phyloP scores from a whole-genome alignment of 2,888 invertebrate genomes.

The Caenorhabditis parvicauda region DNA sequence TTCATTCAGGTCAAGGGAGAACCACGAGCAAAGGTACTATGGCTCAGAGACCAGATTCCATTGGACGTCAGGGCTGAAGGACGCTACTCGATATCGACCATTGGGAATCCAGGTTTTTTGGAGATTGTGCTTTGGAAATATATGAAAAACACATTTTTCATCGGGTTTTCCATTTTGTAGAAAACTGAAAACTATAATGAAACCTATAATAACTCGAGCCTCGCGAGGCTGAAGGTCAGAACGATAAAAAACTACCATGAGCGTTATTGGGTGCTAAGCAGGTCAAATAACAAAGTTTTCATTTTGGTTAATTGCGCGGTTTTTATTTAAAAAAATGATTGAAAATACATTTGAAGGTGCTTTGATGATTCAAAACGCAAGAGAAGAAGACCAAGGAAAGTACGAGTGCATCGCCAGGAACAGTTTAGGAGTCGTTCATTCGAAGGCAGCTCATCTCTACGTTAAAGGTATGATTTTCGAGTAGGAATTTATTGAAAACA shows the following conservation, averaged over 20 bases:
- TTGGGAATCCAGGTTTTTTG: constrained; percentile 75
- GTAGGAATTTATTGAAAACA: too few relatives aligned
- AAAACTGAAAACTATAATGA: neutral
- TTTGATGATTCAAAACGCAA: constrained; percentile 62
- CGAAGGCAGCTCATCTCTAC: constrained; percentile 66
- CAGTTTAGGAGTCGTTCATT: constrained; percentile 65
- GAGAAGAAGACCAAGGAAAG: constrained; percentile 66
- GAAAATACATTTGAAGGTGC: constrained; percentile 36
- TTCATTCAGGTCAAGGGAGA: constrained; percentile 36
- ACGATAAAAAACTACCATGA: too few relatives aligned
- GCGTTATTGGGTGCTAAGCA: too few relatives aligned
- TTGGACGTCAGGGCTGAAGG: constrained; percentile 75
- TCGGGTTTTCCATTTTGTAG: neutral
- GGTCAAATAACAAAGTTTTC: too few relatives aligned
- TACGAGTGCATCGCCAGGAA: constrained; percentile 67
- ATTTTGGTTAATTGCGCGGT: too few relatives aligned
- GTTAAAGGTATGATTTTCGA: constrained; percentile 65
- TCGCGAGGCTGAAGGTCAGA: too few relatives aligned
- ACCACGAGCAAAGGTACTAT: constrained; percentile 67
- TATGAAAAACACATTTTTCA: too few relatives aligned
- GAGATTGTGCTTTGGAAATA: neutral
- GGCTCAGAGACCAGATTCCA: constrained; percentile 82
- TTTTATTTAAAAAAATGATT: constrained; percentile 1
- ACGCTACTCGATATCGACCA: constrained; percentile 80
- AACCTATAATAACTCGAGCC: neutral